Conservation (phyloP, 2,888 invertebrate species). For the Strigamia transsilvanica region DNA sequence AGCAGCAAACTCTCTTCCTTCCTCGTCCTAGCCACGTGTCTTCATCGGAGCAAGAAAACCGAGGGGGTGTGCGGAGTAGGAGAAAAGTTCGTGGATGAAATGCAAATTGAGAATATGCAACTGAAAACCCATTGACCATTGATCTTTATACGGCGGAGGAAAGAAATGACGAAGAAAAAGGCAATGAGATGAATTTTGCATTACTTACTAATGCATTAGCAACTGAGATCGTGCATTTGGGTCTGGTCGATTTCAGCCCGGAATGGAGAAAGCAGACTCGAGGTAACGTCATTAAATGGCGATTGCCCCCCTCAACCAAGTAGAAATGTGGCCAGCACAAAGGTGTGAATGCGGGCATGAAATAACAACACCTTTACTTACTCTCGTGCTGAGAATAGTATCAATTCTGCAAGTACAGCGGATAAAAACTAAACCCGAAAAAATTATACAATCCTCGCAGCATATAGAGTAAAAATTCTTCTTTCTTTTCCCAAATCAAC, state of each 20-base stretch:
- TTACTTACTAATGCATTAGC: slow-evolving; percentile 14
- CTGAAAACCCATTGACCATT: neutral
- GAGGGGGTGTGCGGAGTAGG: neutral
- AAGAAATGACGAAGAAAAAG: neutral
- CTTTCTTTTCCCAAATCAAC: too few species aligned
- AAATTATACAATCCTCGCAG: neutral
- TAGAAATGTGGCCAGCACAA: slow-evolving; percentile 30
- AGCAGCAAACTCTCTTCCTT: slow-evolving; percentile 24
- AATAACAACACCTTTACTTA: slow-evolving; percentile 1
- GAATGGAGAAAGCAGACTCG: slow-evolving; percentile 34
- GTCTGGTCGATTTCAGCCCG: slow-evolving; percentile 34
- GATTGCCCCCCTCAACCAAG: slow-evolving; percentile 27
- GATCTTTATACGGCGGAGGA: neutral
- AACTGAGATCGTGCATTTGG: slow-evolving; percentile 14
- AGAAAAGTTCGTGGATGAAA: slow-evolving; percentile 1
- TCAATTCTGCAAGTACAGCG: slow-evolving; percentile 24
- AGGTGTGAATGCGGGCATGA: slow-evolving; percentile 41
- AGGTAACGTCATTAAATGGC: slow-evolving; percentile 32
- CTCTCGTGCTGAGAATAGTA: neutral
- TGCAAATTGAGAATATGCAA: slow-evolving; percentile 7
- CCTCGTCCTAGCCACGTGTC: slow-evolving; percentile 20
- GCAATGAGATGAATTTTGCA: neutral
- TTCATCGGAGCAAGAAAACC: slow-evolving; percentile 10
- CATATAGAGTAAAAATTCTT: too few species aligned
- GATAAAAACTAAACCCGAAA: neutral